A percentile compares a stretch with the other conserved stretches of the same genome.
Conservation (phyloP, 2,888 invertebrate species). For the Harpalus rufipes region DNA sequence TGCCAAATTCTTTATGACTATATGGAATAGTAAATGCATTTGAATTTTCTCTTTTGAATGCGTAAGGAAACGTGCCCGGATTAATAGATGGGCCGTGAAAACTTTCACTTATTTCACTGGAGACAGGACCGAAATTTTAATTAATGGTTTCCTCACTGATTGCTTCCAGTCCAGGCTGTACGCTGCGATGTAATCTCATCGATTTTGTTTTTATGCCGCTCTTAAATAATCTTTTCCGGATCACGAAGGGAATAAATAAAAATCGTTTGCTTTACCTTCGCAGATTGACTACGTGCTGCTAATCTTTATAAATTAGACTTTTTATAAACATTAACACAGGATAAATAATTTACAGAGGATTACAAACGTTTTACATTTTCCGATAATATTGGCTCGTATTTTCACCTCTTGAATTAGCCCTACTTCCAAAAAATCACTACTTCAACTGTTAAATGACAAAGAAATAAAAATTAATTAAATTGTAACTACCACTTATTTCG, state of each 20-base stretch:
- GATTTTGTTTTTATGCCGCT: slow-evolving; percentile 35
- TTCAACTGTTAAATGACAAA: too few relatives aligned
- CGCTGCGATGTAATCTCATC: slow-evolving; percentile 42
- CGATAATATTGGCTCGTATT: not conserved
- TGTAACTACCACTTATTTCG: too few relatives aligned
- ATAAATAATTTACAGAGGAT: not conserved
- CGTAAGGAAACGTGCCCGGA: slow-evolving; percentile 53
- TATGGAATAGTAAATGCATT: not conserved
- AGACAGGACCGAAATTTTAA: slow-evolving; percentile 64
- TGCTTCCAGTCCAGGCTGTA: slow-evolving; percentile 27
- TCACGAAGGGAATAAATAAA: slow-evolving; percentile 38
- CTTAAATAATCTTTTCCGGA: slow-evolving; percentile 44
- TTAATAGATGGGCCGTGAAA: slow-evolving; percentile 58
- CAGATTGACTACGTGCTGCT: slow-evolving; percentile 17
- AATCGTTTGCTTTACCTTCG: slow-evolving; percentile 28
- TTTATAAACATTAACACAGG: not conserved
- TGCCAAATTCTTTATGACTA: not conserved
- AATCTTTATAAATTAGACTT: slow-evolving; percentile 43
- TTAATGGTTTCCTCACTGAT: slow-evolving; percentile 60
- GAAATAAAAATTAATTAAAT: too few relatives aligned
- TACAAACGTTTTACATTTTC: too few relatives aligned
- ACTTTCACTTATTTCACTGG: slow-evolving; percentile 64
- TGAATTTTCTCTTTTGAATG: slow-evolving; percentile 40
- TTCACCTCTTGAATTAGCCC: too few relatives aligned
- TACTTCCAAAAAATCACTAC: too few relatives aligned